phyloP scores from a whole-genome alignment of 2,113 vertebrate genomes.

The Theristicus caerulescens region DNA sequence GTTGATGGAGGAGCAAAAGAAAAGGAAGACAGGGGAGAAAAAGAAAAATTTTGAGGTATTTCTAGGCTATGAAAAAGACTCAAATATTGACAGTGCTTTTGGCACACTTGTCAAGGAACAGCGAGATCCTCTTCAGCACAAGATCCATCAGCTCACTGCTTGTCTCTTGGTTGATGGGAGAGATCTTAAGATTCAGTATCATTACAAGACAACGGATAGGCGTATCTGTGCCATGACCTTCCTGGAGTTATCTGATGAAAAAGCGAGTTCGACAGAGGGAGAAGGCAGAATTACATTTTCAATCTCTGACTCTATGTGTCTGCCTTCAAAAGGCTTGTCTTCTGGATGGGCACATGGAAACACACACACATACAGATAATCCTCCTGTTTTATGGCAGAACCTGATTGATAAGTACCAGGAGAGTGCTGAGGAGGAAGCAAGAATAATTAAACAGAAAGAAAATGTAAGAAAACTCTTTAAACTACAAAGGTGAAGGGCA shows the following conservation, averaged over 20 bases:
- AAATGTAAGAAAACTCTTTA: neutral
- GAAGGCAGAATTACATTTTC: neutral
- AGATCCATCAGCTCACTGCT: neutral
- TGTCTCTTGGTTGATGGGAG: neutral
- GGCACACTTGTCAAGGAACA: neutral
- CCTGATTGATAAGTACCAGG: neutral
- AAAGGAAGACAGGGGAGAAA: neutral
- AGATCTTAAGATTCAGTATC: neutral
- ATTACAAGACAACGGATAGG: neutral
- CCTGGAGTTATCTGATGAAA: neutral
- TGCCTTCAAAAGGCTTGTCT: conserved; percentile 20
- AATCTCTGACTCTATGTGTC: neutral
- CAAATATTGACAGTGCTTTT: neutral
- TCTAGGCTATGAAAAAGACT: neutral
- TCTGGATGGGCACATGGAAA: neutral
- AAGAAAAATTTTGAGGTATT: neutral
- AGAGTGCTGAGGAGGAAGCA: neutral
- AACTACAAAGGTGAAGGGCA: neutral
- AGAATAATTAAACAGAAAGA: neutral
- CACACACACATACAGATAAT: neutral
- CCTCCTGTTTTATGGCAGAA: neutral
- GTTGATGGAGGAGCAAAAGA: neutral
- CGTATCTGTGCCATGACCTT: neutral
- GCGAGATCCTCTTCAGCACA: neutral
- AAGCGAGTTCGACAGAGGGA: neutral